These are phyloP conservation scores for Tiliqua scincoides DNA, from an alignment of 2,113 vertebrate species.

Conservation along the genomic window DNA sequence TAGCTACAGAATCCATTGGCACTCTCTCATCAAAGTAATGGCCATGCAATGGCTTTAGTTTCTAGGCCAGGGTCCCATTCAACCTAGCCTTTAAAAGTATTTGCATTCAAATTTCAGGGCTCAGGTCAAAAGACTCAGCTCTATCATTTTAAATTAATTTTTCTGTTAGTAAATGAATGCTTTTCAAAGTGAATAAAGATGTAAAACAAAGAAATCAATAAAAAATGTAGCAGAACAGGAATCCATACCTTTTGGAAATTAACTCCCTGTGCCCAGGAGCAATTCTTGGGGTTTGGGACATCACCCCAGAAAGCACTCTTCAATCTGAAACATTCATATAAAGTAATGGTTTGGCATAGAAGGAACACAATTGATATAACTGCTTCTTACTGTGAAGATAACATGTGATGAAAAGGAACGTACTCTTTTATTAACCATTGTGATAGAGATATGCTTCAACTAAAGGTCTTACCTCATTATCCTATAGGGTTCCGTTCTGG, in stretches of 20 bases:
- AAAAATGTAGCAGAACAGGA: not conserved
- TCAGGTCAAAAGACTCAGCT: not conserved
- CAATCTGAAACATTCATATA: constrained; percentile 79
- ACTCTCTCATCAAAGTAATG: not conserved
- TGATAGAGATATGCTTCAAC: not conserved
- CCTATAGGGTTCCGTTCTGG: no score
- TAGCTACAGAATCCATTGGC: accelerated
- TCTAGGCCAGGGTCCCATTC: not conserved
- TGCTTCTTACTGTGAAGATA: not conserved
- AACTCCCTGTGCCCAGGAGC: constrained; percentile 95
- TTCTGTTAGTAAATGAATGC: not conserved
- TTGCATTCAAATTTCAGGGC: no score
- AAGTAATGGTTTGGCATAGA: not conserved
- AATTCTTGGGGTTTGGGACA: constrained; percentile 94
- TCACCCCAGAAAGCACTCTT: constrained; percentile 93
- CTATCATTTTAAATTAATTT: not conserved
- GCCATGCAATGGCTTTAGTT: not conserved
- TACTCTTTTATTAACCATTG: not conserved
- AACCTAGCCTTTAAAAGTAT: not conserved
- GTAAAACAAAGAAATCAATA: not conserved
- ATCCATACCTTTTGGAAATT: constrained; percentile 89
- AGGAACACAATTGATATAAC: not conserved
- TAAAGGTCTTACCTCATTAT: no score
- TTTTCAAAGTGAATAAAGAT: not conserved
- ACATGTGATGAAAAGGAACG: not conserved